These are phyloP conservation scores for Ptilodon capucinus DNA, from an alignment of 2,888 invertebrate genomes.

Conservation along the genomic window DNA sequence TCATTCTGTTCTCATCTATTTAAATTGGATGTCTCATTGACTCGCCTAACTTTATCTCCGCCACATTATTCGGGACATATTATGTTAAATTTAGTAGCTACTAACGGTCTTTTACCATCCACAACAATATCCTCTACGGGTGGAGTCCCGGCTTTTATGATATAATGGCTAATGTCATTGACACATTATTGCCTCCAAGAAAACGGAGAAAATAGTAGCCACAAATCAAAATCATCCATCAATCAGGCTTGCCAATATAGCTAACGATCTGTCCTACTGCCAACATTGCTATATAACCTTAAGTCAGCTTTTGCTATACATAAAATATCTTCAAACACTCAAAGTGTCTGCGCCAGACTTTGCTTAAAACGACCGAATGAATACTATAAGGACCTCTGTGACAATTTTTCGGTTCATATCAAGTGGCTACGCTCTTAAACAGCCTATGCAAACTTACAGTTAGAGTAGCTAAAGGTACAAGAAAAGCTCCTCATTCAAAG, in stretches of 20 bases:
- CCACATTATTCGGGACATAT: neutral
- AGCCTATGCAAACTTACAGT: neutral
- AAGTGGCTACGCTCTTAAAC: neutral
- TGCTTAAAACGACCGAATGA: neutral
- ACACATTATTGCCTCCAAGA: neutral
- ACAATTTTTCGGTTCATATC: neutral
- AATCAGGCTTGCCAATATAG: neutral
- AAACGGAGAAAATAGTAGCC: neutral
- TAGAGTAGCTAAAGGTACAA: neutral
- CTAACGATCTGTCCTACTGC: neutral
- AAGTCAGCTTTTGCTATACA: neutral
- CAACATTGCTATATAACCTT: neutral
- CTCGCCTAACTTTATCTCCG: neutral
- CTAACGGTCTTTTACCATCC: neutral
- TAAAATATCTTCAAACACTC: neutral
- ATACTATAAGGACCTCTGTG: no score
- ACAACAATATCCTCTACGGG: neutral
- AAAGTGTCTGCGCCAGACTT: neutral
- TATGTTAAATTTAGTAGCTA: neutral
- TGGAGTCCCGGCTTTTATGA: neutral
- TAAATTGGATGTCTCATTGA: conserved; percentile 1
- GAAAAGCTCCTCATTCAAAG: neutral
- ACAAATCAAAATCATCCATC: neutral
- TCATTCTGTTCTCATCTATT: conserved; percentile 7
- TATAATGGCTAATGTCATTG: neutral